Conservation (phyloP, 1,140 invertebrate genomes). For the Mamestra configurata region DNA sequence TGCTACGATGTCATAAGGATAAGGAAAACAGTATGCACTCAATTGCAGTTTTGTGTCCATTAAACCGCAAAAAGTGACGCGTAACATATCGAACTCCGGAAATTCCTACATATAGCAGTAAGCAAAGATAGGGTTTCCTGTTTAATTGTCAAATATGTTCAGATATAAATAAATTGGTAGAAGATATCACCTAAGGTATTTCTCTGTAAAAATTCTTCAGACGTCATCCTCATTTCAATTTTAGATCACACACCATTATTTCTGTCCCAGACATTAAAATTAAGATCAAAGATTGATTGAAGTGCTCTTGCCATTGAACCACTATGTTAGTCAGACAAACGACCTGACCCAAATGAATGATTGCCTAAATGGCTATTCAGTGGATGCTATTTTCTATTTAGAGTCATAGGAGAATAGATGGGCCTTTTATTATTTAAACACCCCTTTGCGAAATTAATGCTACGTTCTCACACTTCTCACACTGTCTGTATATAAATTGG, state of each 20-base stretch:
- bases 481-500: conserved; percentile 42
- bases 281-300: background rate
- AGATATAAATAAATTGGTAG: no score
- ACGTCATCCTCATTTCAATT: background rate
- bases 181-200: no score
- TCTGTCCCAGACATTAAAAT: conserved; percentile 11
- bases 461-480: conserved; percentile 51
- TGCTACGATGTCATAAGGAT: background rate
- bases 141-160: background rate
- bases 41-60: background rate
- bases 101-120: background rate
- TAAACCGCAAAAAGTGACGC: background rate
- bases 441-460: conserved; percentile 49
- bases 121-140: background rate
- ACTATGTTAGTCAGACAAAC: background rate
- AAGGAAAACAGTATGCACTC: background rate
- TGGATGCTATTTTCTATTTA: conserved; percentile 49
- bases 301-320: conserved; percentile 14
- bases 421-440: conserved; percentile 53
- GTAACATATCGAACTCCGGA: background rate
- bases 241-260: background rate
- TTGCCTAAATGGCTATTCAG: conserved; percentile 47
- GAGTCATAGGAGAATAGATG: conserved; percentile 41
- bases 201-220: background rate
- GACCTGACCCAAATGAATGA: conserved; percentile 50